phyloP scores from a whole-genome alignment of 1,140 invertebrate genomes.

The Drosophila pallidifrons region DNA sequence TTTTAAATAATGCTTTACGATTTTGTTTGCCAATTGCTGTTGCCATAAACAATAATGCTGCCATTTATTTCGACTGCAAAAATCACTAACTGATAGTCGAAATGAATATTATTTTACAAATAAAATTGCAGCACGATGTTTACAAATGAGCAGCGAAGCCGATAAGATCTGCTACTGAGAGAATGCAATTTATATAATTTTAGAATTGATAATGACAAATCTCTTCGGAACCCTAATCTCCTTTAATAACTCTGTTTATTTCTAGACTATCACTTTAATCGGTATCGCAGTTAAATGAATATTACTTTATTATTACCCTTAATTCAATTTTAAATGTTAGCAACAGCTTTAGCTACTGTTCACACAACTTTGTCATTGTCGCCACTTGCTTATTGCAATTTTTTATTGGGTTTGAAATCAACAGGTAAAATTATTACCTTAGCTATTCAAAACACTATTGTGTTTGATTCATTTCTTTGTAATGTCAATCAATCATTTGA shows the following conservation, averaged over 20 bases:
- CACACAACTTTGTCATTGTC: background rate
- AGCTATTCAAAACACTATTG: background rate
- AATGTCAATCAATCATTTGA: background rate
- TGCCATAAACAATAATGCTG: conserved; percentile 47
- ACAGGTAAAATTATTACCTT: background rate
- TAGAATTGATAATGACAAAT: no score
- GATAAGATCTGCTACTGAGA: background rate
- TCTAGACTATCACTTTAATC: no score
- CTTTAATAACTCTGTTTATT: no score
- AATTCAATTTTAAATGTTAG: no score
- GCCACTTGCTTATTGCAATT: background rate
- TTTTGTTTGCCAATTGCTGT: conserved; percentile 33
- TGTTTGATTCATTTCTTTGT: conserved; percentile 2
- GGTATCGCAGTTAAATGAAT: no score
- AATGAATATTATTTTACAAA: conserved; percentile 29
- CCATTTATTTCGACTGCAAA: conserved; percentile 1
- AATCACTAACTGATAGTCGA: conserved; percentile 13
- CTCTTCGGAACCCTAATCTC: no score
- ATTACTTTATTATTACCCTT: background rate
- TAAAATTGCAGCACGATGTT: conserved; percentile 17
- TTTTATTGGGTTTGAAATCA: background rate
- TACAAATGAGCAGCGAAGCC: background rate
- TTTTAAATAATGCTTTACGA: conserved; percentile 20
- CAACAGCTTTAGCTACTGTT: background rate
- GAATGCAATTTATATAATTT: no score